Evolutionary conservation across 2,888 invertebrate genomes (phyloP).

Genomic region (Tetanocera ferruginea): DNA sequence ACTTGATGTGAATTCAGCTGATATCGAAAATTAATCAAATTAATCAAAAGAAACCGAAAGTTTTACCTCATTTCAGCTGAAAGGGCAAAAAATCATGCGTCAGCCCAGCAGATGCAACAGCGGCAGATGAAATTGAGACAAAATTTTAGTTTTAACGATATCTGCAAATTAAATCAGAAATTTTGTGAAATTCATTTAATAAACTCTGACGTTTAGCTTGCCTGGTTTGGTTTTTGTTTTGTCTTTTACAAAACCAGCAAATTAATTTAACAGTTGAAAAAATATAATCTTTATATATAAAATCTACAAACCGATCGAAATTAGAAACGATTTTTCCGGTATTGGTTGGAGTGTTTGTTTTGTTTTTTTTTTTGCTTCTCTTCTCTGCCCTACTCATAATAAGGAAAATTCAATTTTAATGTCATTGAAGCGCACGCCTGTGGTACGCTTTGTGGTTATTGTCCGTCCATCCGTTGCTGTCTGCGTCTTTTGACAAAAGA

Average conservation of each 20-base stretch:
- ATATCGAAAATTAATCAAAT: no score
- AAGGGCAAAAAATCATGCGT: conserved; percentile 17
- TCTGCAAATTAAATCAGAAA: conserved; percentile 4
- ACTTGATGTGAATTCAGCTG: no score
- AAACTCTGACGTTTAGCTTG: no score
- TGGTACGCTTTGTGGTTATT: not conserved
- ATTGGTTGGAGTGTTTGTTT: not conserved
- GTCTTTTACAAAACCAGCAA: not conserved
- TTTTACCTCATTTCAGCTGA: not conserved
- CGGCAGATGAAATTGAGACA: not conserved
- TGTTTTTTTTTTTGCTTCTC: not conserved
- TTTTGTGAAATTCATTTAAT: no score
- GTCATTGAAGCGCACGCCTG: not conserved
- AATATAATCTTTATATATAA: no score
- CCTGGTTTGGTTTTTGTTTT: no score
- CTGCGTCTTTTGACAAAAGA: conserved; percentile 5
- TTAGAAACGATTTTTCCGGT: conserved; percentile 25
- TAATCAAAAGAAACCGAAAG: conserved; percentile 20
- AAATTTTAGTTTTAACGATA: conserved; percentile 4
- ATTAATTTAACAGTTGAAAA: not conserved
- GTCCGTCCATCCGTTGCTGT: not conserved
- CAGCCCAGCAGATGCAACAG: not conserved
- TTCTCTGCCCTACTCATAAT: not conserved
- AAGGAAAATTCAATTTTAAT: not conserved
- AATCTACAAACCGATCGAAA: not conserved